Base-by-base conservation (phyloP, 1,140 invertebrate genomes). In the Leptinotarsa undecemlineata region DNA sequence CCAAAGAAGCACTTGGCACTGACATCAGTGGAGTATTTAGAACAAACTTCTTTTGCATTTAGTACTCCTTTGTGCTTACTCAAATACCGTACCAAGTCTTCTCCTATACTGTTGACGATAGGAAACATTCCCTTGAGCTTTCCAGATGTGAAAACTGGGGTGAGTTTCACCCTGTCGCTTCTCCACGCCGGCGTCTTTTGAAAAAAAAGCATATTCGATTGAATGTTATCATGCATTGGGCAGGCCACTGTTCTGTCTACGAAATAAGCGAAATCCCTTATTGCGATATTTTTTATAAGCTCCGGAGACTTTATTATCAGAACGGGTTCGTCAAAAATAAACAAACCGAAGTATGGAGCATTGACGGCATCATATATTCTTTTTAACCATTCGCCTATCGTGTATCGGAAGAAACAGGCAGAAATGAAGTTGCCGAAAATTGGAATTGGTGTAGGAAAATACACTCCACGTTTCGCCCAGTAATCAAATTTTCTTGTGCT, bases 191-290 rank as follows among this genome's bases (percentile, higher is more conserved):
- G 77, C 19, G 75, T 74, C 73, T 82, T 81, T 5, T 81, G 69
- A 20, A 73, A 68, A 48, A 85, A 84, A 23, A 87, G 68, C n/a
- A 84, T 61, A 48, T 79, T 74, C 3, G 63, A 71, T 3, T 61
- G 26, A 13, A 90, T 67, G 13, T 89, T 85, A 74, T 90, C 88
- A 64, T 87, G 81, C 1, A 86, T 80, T 69, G 86, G 86, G 8
- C 79, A 80, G 77, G 82, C 86, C 66, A 87, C 81, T 76, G 86
- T 64, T 15, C 86, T 83, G 73, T 90, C 87, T 5, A 85, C 79
- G 76, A 90, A 90, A 81, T 88, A 62, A 20, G 73, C 47, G 76
- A 87, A 89, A 79, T 89, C 87, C 76, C 86, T 87, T 8, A 87
- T 80, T n/a, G 86, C 69, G 4, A 89, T 82, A 3, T 82, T 71